Evolutionary conservation across 2,888 invertebrate genomes (phyloP), one percentile per base, ranked within the genome.

Genomic region (Hemaris fuciformis): DNA sequence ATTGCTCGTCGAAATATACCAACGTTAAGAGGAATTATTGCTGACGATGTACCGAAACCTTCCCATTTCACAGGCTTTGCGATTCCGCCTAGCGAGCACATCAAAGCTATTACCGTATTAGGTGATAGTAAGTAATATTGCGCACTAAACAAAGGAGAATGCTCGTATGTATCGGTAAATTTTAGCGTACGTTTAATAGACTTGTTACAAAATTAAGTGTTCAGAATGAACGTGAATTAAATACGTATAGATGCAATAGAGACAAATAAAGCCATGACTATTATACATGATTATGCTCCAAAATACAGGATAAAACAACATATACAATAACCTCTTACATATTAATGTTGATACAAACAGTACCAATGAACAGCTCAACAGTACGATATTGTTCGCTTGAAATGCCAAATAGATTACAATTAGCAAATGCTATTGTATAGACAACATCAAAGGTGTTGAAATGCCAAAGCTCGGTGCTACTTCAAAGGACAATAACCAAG

Each of bases 401-500:
- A 10, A 7, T 15, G 6, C 15, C 13, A 27, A 53, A 31, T 20
- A 20, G 43, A 53, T 53, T 53, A 27, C 8, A 53, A 31, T 31
- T 38, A 53, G 27, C 53, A 31, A 25, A 48, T 48, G 8, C 18
- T 65, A 62, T 74, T 73, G 69, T 76, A 80, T 81, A 70, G 72
- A 67, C 67, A 69, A 85, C 83, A 86, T 89, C 87, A 89, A 89
- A 88, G 85, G 77, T 80, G 72, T 76, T 72, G 77, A 76, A 72
- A 80, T 74, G 69, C 74, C 75, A 78, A 79, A 77, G 75, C 71
- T 76, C 73, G 69, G 71, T 71, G 31, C 69, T 72, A 84, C 88
- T 84, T 89, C 88, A 88, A 89, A 90, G 85, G 83, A 82, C 80
- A 83, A 84, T 87, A 83, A 83, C 82, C 66, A 72, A 75, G 76